Base-by-base conservation (phyloP, 2,113 vertebrate genomes). In the Dendrocopos noguchii region DNA sequence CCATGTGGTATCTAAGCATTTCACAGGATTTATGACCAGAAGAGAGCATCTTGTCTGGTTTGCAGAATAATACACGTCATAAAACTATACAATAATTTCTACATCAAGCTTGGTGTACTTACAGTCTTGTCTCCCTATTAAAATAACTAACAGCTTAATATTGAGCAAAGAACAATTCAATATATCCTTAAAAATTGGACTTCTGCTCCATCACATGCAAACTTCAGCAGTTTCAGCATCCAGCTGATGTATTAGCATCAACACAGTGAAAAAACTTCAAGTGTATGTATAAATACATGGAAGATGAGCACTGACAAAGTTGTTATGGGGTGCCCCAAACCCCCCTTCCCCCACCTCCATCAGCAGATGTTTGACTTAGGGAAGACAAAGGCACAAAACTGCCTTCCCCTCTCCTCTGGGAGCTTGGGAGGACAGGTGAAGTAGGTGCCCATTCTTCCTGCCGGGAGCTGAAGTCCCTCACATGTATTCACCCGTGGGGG, bases 41-140 rank as follows among this genome's bases (percentile, higher is more conserved):
- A 79, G 36, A 91, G 50, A 92, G 19, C 59, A 82, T 79, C 39
- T 72, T 84, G 63, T 81, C 71, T 82, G 78, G 64, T 55, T 50
- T 84, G 50, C 83, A 87, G 61, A 90, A 68, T 57, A 95, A 81
- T 59, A 73, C 34, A 82, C 42, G 16, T 52, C 78, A 84, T 87
- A 94, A 95, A 95, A 93, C 24, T 42, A 88, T 33, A 84, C 36
- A 73, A 8, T 52, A 81, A 95, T 94, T 90, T 88, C 86, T 82
- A 34, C 53, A 86, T 55, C 59, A 70, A 73, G 27, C 44, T 55
- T 39, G 29, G 25, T 77, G 31, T 46, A 79, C 21, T 59, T 74
- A 64, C 4, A 89, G 34, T 47, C 59, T 70, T 76, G 15, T 84
- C 79, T 94, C 77, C n/a, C 27, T 73, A 77, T 91, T 94, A 33